Evolutionary conservation across 2,797 vertebrate genomes (phyloP), one percentile per base, ranked within the genome.

Genomic region (Antennarius maculatus): DNA sequence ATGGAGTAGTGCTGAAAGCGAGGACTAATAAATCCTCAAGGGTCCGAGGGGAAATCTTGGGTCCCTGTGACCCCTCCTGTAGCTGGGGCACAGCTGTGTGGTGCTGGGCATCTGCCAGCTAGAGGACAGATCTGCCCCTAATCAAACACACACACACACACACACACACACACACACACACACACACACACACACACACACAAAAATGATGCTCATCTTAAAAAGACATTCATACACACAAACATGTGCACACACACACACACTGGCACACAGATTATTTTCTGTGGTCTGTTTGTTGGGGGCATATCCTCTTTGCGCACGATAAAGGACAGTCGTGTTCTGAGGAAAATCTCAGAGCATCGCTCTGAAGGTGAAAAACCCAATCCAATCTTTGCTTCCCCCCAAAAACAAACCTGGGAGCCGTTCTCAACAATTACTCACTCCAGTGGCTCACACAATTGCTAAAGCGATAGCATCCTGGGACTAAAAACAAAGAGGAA

Each of bases 371-470:
- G 84, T 81, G 84, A 85, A 83, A 86, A 86, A 84, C 83, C 76
- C 77, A 87, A 87, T 89, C 81, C 85, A 85, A 88, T 87, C 77
- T 79, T 88, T 80, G 74, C 86, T 84, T 81, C 23, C 65, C 67
- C 69, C 59, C 69, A 73, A 82, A 81, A 85, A 86, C 82, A 86
- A 85, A 89, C 63, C 78, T 83, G 82, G 84, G 56, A 81, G 84
- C 88, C 85, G 75, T 83, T 84, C 76, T 81, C 81, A 75, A 88
- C 89, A 89, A 90, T 89, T 81, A 85, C 82, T 83, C 82, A 85
- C 82, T 91, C 85, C 86, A 90, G 69, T 84, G 87, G 73, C 77
- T 89, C 87, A 86, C 86, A 86, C 83, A 88, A 88, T 86, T 84
- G 76, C 79, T 67, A 81, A 66, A 69, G 76, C 52, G 85, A 89